Base-by-base conservation (phyloP, 2,888 invertebrate species). In the Plagodis dolabraria region DNA sequence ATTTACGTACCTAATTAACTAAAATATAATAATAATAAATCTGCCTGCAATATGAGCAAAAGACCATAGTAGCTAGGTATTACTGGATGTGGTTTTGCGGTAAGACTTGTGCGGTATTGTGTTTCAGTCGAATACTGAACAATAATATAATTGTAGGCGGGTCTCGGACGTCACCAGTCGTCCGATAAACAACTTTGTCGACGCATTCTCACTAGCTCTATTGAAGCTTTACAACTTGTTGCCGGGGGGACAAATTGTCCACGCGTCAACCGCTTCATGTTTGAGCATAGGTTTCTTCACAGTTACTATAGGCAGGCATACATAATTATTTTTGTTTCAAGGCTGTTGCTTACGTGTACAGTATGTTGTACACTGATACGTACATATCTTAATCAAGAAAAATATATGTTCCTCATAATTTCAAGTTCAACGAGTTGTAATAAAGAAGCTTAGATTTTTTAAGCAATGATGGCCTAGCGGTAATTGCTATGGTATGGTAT, bases 121-220 rank as follows among this genome's bases (percentile, higher is more conserved):
- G 9, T 53, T 46, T 53, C 59, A 7, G 42, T 52, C 12, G 12
- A 64, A 63, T 63, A 60, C 70, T 65, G 53, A 67, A 70, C 68
- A 74, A 40, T 2, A 40, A 40, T 9, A 10, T 10, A 40, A 69
- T 69, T 74, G 83, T 71, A 77, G 85, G 86, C 82, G 81, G 75
- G 81, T 75, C 78, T 58, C 74, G 36, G 38, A 76, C 86, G 86
- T 85, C 85, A 85, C 69, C 44, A 67, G 63, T 63, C 56, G 65
- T 58, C 60, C 49, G 57, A 55, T 63, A 65, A 72, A 71, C 67
- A 65, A 65, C 69, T 69, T 72, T 66, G 70, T 63, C 64, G 52
- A 64, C 69, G 63, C 72, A 67, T 68, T 71, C 61, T 69, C 60
- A 67, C 64, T 72, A 64, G 70, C 69, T 74, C 22, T 53, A 49